Base-by-base conservation (phyloP, 2,888 invertebrate genomes). In the Zeuzera pyrina region DNA sequence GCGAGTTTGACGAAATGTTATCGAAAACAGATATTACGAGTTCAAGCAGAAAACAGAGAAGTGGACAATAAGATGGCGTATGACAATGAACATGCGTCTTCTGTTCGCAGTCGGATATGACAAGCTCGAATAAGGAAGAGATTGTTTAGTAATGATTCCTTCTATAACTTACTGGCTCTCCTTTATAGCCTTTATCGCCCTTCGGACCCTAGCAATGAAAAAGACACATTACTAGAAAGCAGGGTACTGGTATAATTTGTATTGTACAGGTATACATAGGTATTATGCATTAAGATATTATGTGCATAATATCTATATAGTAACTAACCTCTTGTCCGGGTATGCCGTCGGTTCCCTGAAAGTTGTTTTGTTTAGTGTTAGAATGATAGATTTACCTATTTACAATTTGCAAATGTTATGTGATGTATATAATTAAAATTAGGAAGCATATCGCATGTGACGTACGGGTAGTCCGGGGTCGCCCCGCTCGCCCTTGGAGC, bases 391-490 rank as follows among this genome's bases (percentile, higher is more conserved):
- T 24, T 10, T n/a, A 10, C 10, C n/a, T n/a, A 24, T 24, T 24
- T n/a, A 5, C 10, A 24, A 19, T 24, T 24, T 10, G 8, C 10
- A 24, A 24, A 4, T 24, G 24, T 24, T 24, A 24, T 35, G 6
- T 19, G 8, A 19, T 19, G 19, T 19, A 19, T 8, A 19, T 7
- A 19, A 5, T 19, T n/a, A 12, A 33, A 10, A 24, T n/a, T 22
- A 15, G n/a, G 21, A 10, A 29, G 12, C 15, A 31, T 12, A 19
- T 26, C n/a, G n/a, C n/a, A n/a, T n/a, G 38, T 31, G 15, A 89
- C 92, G 88, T 89, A 95, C 95, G 66, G 95, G 95, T 60, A 95
- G 85, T 61, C 96, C 96, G 46, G 95, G 94, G 79, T 96, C 95
- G 31, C 95, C 95, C 43, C 95, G 88, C 84, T 95, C 95, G 49